Conservation (phyloP, 1,140 invertebrate species). For the Myzus persicae region DNA sequence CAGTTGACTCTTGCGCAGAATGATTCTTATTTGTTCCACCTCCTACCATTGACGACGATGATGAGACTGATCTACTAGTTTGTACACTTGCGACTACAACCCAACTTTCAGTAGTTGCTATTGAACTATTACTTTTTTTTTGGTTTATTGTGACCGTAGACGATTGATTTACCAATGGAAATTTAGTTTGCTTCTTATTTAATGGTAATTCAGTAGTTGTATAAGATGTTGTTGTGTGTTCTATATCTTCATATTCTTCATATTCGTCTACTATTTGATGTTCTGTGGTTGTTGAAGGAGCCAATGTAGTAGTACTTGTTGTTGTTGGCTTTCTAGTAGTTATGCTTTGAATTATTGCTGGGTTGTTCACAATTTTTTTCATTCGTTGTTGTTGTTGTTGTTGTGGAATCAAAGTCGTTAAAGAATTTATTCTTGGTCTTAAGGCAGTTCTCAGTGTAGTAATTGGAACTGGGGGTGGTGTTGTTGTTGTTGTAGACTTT, state of each 20-base stretch:
- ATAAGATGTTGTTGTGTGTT: background rate
- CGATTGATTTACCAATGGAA: background rate
- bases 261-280: background rate
- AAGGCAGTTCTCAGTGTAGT: background rate
- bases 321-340: slow-evolving; percentile 16
- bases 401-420: background rate
- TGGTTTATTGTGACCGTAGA: background rate
- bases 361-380: slow-evolving; percentile 29
- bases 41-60: background rate
- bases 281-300: background rate
- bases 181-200: slow-evolving; percentile 15
- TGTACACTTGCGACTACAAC: slow-evolving; percentile 38
- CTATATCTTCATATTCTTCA: slow-evolving; percentile 27
- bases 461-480: background rate
- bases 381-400: slow-evolving; percentile 52
- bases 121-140: background rate
- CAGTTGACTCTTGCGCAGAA: background rate
- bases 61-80: slow-evolving; percentile 27
- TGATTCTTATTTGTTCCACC: slow-evolving; percentile 27
- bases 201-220: slow-evolving; percentile 6
- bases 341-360: slow-evolving; percentile 37
- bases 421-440: background rate
- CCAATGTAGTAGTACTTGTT: slow-evolving; percentile 1
- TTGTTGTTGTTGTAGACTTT: background rate
- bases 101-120: slow-evolving; percentile 39